A percentile compares a stretch with the other conserved stretches of the same genome.
phyloP scores from a whole-genome alignment of 2,113 vertebrate genomes.

The Lepisosteus osseus region DNA sequence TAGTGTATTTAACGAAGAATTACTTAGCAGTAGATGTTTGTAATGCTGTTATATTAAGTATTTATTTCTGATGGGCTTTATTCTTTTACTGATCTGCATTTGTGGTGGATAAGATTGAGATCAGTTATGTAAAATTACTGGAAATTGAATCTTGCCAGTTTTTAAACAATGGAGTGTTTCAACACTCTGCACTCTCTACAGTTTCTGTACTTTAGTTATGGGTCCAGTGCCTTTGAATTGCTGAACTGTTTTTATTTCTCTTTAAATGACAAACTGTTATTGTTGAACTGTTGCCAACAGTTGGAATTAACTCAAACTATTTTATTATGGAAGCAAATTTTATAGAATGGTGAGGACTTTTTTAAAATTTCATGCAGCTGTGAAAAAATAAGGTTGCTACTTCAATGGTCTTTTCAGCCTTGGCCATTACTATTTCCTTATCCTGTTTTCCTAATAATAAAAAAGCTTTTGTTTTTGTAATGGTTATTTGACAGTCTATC shows the following conservation, averaged over 20 bases:
- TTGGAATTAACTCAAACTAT: neutral
- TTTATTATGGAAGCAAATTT: neutral
- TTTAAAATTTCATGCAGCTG: neutral
- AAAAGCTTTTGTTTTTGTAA: neutral
- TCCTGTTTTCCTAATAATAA: constrained; percentile 1
- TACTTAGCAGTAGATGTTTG: neutral
- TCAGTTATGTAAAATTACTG: neutral
- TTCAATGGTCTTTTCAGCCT: too few species aligned
- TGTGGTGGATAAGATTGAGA: too few species aligned
- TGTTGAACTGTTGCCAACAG: neutral
- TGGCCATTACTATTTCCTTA: neutral
- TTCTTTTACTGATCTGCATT: too few species aligned
- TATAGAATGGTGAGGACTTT: neutral
- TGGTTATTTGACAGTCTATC: constrained; percentile 16
- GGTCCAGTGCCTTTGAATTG: too few species aligned
- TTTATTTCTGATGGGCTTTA: neutral
- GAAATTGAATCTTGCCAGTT: too few species aligned
- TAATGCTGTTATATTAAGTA: neutral
- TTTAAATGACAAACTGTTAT: too few species aligned
- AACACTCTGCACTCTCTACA: too few species aligned
- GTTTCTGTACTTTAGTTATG: too few species aligned
- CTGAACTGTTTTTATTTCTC: too few species aligned
- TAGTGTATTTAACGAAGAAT: neutral
- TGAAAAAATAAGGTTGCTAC: neutral
- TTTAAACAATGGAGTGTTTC: too few species aligned